Evolutionary conservation across 2,888 invertebrate species (phyloP).

Genomic region (Antheraea assamensis): DNA sequence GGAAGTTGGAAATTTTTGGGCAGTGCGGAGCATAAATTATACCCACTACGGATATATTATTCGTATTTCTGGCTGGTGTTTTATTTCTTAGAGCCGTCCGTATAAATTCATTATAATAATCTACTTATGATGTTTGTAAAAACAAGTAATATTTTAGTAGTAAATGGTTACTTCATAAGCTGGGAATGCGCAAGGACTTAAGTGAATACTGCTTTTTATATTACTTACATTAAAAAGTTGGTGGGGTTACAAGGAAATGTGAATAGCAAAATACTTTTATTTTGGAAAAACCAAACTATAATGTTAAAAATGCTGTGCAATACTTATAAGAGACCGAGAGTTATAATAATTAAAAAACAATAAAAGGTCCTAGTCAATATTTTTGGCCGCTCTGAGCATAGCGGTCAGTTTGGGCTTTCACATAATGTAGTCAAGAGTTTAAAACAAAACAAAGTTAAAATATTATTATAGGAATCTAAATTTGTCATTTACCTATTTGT

Average conservation of each 20-base stretch:
- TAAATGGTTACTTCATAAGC: background rate
- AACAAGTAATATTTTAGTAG: background rate
- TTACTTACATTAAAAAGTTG: background rate
- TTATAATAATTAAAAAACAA: background rate
- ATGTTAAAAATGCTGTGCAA: background rate
- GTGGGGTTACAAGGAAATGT: background rate
- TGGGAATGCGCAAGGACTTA: background rate
- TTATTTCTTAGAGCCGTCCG: background rate
- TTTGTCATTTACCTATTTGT: too few species aligned
- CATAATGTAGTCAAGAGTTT: too few species aligned
- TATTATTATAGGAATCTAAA: too few species aligned
- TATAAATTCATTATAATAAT: background rate
- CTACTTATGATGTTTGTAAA: background rate
- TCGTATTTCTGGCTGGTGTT: background rate
- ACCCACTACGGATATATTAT: conserved; percentile 2
- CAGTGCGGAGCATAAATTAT: conserved; percentile 6
- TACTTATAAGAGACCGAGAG: background rate
- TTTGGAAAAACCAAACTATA: background rate
- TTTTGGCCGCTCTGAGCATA: too few species aligned
- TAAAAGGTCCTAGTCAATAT: too few species aligned
- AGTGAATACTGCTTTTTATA: background rate
- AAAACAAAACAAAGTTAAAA: too few species aligned
- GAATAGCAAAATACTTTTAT: background rate
- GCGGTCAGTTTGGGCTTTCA: too few species aligned
- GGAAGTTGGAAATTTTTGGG: conserved; percentile 9